These are phyloP conservation scores for Xenops minutus DNA, from an alignment of 2,797 vertebrate genomes.

Conservation along the genomic window DNA sequence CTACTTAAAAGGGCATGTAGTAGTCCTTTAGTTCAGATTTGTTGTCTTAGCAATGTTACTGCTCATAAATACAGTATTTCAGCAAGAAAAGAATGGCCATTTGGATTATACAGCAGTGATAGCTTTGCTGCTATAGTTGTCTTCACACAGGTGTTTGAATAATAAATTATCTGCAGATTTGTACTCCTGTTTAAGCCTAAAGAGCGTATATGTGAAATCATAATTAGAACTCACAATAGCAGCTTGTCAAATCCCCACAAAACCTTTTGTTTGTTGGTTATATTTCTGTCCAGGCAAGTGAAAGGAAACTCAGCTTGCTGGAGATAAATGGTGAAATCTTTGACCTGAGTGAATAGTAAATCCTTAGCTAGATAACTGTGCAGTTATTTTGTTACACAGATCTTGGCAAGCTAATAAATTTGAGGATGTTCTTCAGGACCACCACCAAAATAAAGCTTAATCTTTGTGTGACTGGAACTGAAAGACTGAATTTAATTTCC, in stretches of 20 bases:
- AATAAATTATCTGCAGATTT: background rate
- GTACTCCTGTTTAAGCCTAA: background rate
- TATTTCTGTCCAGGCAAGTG: constrained; percentile 43
- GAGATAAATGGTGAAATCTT: constrained; percentile 26
- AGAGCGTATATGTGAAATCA: background rate
- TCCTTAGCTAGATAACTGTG: constrained; percentile 1
- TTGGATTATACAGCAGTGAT: background rate
- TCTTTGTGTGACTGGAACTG: background rate
- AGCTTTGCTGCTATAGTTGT: background rate
- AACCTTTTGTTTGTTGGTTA: constrained; percentile 4
- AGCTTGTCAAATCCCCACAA: background rate
- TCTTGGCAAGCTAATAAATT: background rate
- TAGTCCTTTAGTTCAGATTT: background rate
- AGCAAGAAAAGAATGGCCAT: background rate
- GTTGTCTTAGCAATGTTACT: background rate
- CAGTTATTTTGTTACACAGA: background rate
- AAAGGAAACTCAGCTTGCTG: background rate
- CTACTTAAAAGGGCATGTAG: background rate
- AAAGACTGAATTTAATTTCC: background rate
- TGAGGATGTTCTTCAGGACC: background rate
- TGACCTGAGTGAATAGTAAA: constrained; percentile 36
- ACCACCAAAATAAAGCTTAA: background rate
- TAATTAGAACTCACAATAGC: background rate
- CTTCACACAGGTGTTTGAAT: background rate
- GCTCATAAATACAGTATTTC: background rate